Conservation (phyloP, 2,113 vertebrate genomes). For the Edolisoma coerulescens region DNA sequence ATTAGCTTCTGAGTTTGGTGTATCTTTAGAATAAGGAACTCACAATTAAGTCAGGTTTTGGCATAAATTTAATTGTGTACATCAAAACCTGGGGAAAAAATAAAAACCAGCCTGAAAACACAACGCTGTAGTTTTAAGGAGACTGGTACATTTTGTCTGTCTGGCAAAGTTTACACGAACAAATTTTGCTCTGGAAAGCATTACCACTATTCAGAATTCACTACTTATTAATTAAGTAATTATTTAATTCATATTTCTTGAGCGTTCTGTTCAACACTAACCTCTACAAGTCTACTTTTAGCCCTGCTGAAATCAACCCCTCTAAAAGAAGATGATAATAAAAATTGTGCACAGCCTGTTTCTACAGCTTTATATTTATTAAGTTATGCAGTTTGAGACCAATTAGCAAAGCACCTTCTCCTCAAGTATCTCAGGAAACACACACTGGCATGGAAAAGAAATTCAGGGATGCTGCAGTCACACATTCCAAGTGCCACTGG, state of each 20-base stretch:
- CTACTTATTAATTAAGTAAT: not conserved
- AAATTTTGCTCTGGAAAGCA: not conserved
- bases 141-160: too few species aligned
- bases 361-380: not conserved
- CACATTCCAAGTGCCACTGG: rapidly evolving
- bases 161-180: not conserved
- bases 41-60: not conserved
- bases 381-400: rapidly evolving
- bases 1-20: not conserved
- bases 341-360: not conserved
- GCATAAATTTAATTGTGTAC: not conserved
- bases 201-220: not conserved
- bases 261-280: not conserved
- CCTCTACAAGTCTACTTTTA: not conserved
- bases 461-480: not conserved
- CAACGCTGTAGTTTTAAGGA: rapidly evolving
- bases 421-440: not conserved
- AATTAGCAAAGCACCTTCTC: not conserved
- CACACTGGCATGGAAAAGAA: rapidly evolving
- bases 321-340: rapidly evolving
- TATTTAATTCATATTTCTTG: not conserved
- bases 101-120: not conserved
- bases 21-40: not conserved
- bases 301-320: not conserved
- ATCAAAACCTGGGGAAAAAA: not conserved